Evolutionary conservation across 2,797 vertebrate genomes (phyloP).

Genomic region (Scomberomorus guttatus): DNA sequence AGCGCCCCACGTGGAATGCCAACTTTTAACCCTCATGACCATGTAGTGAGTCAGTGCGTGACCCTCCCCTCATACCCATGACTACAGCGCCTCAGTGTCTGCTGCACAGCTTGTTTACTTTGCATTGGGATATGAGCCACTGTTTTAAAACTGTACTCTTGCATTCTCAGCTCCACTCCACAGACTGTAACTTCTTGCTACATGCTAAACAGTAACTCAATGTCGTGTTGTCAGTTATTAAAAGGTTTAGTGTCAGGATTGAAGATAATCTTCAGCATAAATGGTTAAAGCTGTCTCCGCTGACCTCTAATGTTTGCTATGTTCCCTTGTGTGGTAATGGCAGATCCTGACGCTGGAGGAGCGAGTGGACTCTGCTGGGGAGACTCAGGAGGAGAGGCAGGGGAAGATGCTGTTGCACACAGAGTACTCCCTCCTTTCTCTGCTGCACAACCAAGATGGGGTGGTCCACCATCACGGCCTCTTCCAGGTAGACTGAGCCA

Average conservation of each 20-base stretch:
- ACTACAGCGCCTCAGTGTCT: conserved; percentile 52
- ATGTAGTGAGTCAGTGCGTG: conserved; percentile 46
- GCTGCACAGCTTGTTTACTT: conserved; percentile 49
- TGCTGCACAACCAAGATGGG: conserved; percentile 97
- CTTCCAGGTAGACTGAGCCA: conserved; percentile 90
- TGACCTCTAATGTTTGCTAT: conserved; percentile 60
- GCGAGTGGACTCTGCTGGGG: conserved; percentile 90
- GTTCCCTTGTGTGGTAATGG: conserved; percentile 8
- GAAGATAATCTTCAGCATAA: conserved; percentile 11
- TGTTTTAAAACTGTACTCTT: conserved; percentile 19
- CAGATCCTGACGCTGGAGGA: conserved; percentile 99
- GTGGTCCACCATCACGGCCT: conserved; percentile 99
- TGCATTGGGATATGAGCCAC: conserved; percentile 13
- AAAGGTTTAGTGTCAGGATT: conserved; percentile 14
- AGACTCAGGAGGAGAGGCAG: conserved; percentile 98
- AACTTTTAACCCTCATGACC: conserved; percentile 66
- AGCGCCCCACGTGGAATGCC: conserved; percentile 67
- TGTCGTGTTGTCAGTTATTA: conserved; percentile 7
- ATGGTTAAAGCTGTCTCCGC: neutral
- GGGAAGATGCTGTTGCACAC: conserved; percentile 99
- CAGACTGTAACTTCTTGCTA: neutral
- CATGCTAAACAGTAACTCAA: conserved; percentile 11
- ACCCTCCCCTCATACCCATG: conserved; percentile 36
- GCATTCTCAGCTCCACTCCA: neutral
- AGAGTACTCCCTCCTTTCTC: conserved; percentile 97